Evolutionary conservation across 2,888 invertebrate genomes (phyloP), one percentile per base, ranked within the genome.

Genomic region (Philonicus albiceps): DNA sequence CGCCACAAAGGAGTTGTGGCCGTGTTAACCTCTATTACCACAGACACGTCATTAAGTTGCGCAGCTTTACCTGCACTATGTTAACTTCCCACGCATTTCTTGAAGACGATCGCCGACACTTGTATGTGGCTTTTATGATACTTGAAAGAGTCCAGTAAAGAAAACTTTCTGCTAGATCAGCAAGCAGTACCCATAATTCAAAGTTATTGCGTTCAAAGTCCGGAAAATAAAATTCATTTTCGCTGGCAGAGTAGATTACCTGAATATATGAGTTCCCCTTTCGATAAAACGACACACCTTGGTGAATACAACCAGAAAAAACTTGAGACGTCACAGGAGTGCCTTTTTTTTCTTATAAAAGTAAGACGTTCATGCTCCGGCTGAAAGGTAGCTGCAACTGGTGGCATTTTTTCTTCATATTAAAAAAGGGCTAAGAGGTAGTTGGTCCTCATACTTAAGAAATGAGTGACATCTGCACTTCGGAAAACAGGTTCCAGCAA

Each of bases 391-490:
- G 11, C 64, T 64, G 64, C 64, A 64, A 64, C 13, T 27, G 27
- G 27, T 64, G 64, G 22, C 64, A 64, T 27, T 64, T 64, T 64
- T 64, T 64, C 53, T 53, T 19, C 27, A 13, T 64, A 22, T 64
- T 64, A 64, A 11, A 7, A n/a, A 11, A 64, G 22, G 31, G 53
- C 13, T 16, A 53, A 53, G 31, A 49, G 53, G 53, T 53, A 30
- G 53, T 30, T 19, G 74, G 31, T 80, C 49, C 53, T 80, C 49
- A 49, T 80, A 31, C 53, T 53, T 80, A 27, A 49, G 53, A 80
- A 80, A 40, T 80, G 53, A 53, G 80, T 80, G 80, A 80, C 80
- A 80, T 80, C 80, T 80, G 80, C 80, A 53, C 27, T 53, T 30
- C 53, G 22, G 27, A 34, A 30, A 80, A 80, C 80, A 80, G 80